Conservation (phyloP, 2,888 invertebrate genomes). For the Drosophila quinaria region DNA sequence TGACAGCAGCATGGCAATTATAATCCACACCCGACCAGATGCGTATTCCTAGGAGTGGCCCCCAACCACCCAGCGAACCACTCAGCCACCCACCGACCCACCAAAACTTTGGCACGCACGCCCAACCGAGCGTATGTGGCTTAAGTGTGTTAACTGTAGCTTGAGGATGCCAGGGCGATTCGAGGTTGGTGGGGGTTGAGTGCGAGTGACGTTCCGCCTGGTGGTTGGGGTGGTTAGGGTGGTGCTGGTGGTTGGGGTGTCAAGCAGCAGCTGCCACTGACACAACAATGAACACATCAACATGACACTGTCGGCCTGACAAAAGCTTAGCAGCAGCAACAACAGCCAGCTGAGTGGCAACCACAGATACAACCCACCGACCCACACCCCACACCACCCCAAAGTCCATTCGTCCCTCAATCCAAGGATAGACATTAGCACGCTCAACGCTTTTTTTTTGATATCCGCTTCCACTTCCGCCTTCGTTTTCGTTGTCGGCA, state of each 20-base stretch:
- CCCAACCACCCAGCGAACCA: constrained; percentile 10
- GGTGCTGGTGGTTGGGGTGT: constrained; percentile 13
- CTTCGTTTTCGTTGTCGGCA: constrained; percentile 15
- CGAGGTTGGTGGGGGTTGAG: constrained; percentile 10
- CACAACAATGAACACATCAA: constrained; percentile 82
- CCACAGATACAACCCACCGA: constrained; percentile 16
- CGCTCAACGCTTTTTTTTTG: constrained; percentile 63
- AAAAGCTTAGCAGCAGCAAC: constrained; percentile 70
- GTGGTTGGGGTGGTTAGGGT: background rate
- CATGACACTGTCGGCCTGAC: constrained; percentile 77
- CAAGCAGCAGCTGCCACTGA: constrained; percentile 74
- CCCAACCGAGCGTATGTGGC: constrained; percentile 55
- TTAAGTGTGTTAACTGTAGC: constrained; percentile 72
- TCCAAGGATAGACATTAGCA: constrained; percentile 59
- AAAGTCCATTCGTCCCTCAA: background rate
- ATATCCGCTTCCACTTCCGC: constrained; percentile 71
- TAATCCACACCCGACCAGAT: constrained; percentile 75
- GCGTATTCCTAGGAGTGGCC: constrained; percentile 43
- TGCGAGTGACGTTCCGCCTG: background rate
- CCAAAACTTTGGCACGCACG: constrained; percentile 44
- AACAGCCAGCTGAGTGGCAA: constrained; percentile 46
- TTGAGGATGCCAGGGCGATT: constrained; percentile 27
- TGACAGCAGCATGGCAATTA: constrained; percentile 81
- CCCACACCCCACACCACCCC: background rate
- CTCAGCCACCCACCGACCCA: constrained; percentile 23